Percentiles rank a stretch among this genome's conserved stretches.
phyloP scores from a whole-genome alignment of 64 coral and sea anemone genomes.

The Montipora cactus region DNA sequence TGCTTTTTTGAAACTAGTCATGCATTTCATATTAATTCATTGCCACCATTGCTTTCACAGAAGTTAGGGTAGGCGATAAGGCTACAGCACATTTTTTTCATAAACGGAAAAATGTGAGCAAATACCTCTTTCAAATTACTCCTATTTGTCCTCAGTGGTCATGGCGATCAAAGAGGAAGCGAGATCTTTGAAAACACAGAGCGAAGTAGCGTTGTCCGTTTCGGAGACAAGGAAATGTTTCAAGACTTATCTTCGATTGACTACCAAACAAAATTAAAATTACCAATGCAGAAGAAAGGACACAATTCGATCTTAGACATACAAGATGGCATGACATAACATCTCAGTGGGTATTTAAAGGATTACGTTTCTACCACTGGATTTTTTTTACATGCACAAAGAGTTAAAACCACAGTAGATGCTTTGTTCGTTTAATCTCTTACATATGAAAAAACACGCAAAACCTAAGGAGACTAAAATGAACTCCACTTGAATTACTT shows the following conservation, averaged over 20 bases:
- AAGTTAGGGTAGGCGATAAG: no score
- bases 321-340: background rate
- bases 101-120: no score
- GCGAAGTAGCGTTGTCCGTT: background rate
- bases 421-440: constrained; percentile 41
- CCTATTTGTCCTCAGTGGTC: no score
- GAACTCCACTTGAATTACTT: background rate
- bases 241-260: no score
- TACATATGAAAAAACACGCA: background rate
- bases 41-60: no score
- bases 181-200: background rate
- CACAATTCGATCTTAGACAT: background rate
- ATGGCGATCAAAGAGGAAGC: no score
- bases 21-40: no score
- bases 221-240: no score
- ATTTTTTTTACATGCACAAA: background rate
- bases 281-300: background rate
- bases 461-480: background rate
- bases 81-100: no score
- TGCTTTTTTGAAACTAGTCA: no score
- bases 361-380: background rate
- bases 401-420: background rate
- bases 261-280: background rate
- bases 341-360: constrained; percentile 22
- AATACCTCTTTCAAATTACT: no score